A percentile compares a stretch with the other conserved stretches of the same genome.
These are phyloP conservation scores for Platycnemis pennipes DNA, from an alignment of 2,888 invertebrate species.

Conservation along the genomic window DNA sequence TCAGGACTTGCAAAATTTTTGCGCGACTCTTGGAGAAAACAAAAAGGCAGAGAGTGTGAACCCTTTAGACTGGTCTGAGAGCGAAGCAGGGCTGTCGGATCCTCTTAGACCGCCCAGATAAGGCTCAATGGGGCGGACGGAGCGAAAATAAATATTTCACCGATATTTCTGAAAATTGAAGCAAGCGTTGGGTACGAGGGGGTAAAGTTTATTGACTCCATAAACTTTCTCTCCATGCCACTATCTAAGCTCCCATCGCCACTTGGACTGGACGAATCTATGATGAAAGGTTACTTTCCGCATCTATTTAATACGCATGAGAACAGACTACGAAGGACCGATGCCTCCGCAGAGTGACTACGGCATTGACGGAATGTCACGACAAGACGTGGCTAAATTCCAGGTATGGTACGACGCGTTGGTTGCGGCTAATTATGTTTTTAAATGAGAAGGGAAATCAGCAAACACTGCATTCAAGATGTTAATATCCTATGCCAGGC, in stretches of 20 bases:
- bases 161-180: neutral
- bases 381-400: neutral
- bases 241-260: conserved; percentile 28
- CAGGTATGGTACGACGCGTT: neutral
- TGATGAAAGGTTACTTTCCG: conserved; percentile 45
- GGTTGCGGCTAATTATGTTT: neutral
- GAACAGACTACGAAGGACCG: conserved; percentile 43
- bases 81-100: neutral
- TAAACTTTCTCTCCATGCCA: conserved; percentile 57
- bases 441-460: conserved; percentile 20
- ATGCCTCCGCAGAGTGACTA: conserved; percentile 11
- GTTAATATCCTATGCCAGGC: conserved; percentile 30
- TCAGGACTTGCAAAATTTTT: no score
- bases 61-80: no score
- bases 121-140: neutral
- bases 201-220: neutral
- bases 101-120: neutral
- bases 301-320: conserved; percentile 27
- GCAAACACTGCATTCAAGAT: conserved; percentile 32
- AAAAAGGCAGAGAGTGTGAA: no score
- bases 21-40: no score
- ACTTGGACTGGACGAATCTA: conserved; percentile 1
- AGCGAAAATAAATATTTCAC: neutral
- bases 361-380: conserved; percentile 24
- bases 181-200: neutral